These are phyloP conservation scores for Epinotia bilunana DNA, from an alignment of 2,888 invertebrate genomes.

Conservation along the genomic window DNA sequence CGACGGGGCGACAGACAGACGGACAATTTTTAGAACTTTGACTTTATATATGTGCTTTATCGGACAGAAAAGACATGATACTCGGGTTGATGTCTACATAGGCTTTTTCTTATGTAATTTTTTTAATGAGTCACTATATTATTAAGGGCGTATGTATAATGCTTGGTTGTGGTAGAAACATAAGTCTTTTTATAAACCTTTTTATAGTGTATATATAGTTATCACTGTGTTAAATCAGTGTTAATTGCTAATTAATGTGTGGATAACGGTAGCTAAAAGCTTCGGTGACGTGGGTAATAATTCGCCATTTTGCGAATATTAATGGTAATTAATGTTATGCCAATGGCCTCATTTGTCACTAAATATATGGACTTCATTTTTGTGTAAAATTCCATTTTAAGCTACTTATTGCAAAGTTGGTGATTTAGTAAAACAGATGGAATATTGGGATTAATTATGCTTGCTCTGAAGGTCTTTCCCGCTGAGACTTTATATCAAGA, in stretches of 20 bases:
- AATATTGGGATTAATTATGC: background rate
- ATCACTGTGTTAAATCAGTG: constrained; percentile 43
- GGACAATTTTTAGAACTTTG: constrained; percentile 44
- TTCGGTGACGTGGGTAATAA: constrained; percentile 38
- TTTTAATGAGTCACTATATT: background rate
- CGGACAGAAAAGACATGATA: constrained; percentile 6
- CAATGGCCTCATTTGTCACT: constrained; percentile 38
- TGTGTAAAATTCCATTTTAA: background rate
- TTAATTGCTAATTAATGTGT: constrained; percentile 41
- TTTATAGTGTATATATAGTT: constrained; percentile 14
- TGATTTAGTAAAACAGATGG: background rate
- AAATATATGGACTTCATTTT: constrained; percentile 25
- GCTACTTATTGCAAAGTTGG: background rate
- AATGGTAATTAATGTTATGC: constrained; percentile 31
- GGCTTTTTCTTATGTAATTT: background rate
- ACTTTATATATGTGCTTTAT: constrained; percentile 18
- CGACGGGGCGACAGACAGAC: constrained; percentile 61
- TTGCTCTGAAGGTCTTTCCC: background rate
- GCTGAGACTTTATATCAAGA: background rate
- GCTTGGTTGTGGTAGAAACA: background rate
- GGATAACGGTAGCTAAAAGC: constrained; percentile 43
- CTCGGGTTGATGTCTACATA: background rate
- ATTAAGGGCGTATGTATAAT: background rate
- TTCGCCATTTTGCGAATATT: constrained; percentile 37
- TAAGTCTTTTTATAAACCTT: constrained; percentile 1